phyloP scores from a whole-genome alignment of 2,888 invertebrate species.

The Erebia epiphron region DNA sequence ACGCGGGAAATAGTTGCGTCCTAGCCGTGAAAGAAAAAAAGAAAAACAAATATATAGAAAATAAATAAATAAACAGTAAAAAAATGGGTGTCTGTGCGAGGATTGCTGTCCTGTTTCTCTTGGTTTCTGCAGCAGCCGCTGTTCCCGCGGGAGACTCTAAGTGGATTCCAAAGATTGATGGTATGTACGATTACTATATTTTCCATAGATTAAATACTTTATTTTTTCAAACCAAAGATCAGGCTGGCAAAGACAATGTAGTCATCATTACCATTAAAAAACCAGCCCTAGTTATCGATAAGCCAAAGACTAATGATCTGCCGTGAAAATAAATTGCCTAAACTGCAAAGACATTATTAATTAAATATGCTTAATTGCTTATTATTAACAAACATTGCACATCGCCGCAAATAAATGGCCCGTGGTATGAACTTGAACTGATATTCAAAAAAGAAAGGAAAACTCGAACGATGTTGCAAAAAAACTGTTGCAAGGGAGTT shows the following conservation, averaged over 20 bases:
- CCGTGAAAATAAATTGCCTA: slow-evolving; percentile 6
- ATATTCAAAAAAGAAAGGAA: slow-evolving; percentile 36
- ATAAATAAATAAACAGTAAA: slow-evolving; percentile 45
- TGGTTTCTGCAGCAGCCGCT: slow-evolving; percentile 66
- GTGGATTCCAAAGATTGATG: slow-evolving; percentile 58
- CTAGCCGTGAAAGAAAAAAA: slow-evolving; percentile 49
- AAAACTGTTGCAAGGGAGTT: slow-evolving; percentile 56
- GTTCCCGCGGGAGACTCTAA: slow-evolving; percentile 63
- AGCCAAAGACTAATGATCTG: neutral
- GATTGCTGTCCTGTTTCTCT: slow-evolving; percentile 66
- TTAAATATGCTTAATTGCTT: slow-evolving; percentile 20
- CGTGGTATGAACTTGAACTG: slow-evolving; percentile 36
- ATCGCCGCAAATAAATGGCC: slow-evolving; percentile 31
- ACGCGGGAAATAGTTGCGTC: slow-evolving; percentile 80
- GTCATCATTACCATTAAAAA: neutral
- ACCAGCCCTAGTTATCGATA: neutral
- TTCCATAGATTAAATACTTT: neutral
- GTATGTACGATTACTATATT: slow-evolving; percentile 49
- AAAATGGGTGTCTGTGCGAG: slow-evolving; percentile 77
- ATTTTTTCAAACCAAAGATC: neutral
- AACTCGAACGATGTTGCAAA: slow-evolving; percentile 34
- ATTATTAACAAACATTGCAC: slow-evolving; percentile 24
- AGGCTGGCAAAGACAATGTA: neutral
- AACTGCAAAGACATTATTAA: slow-evolving; percentile 9
- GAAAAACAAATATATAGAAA: slow-evolving; percentile 40